A percentile compares a stretch with the other conserved stretches of the same genome.
Conservation (phyloP, 2,113 vertebrate genomes). For the Strigops habroptila region DNA sequence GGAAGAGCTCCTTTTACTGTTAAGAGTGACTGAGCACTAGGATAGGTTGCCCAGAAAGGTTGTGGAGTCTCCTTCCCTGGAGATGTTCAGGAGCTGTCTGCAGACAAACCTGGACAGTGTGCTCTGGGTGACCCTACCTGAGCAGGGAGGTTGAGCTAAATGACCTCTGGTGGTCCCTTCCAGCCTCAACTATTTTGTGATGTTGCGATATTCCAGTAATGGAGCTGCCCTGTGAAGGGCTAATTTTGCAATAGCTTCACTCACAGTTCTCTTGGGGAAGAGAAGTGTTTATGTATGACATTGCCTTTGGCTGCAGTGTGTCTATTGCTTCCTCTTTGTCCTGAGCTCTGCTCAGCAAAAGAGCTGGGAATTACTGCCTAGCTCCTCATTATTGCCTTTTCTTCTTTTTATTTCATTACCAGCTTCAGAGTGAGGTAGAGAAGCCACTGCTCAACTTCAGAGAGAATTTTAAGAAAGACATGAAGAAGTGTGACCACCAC, state of each 20-base stretch:
- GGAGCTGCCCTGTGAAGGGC: neutral
- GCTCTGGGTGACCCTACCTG: neutral
- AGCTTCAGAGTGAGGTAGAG: constrained; percentile 98
- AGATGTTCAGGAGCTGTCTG: neutral
- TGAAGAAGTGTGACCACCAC: constrained; percentile 97
- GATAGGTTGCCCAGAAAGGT: neutral
- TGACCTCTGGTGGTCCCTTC: neutral
- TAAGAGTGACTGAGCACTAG: neutral
- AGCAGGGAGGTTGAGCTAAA: neutral
- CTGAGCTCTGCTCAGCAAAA: neutral
- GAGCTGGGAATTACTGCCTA: neutral
- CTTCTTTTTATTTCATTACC: neutral
- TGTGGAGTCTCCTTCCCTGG: neutral
- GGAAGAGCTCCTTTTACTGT: neutral
- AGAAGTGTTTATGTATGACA: neutral
- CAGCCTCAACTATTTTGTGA: neutral
- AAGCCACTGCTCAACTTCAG: constrained; percentile 91
- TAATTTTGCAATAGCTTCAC: neutral
- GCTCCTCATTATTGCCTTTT: neutral
- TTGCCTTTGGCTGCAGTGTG: neutral
- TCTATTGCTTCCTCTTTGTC: neutral
- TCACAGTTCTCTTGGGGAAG: neutral
- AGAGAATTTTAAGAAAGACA: constrained; percentile 98
- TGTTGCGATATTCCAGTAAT: neutral
- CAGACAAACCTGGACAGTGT: neutral